Evolutionary conservation across 1,140 invertebrate species (phyloP), one percentile per base, ranked within the genome.

Genomic region (Contarinia nasturtii): DNA sequence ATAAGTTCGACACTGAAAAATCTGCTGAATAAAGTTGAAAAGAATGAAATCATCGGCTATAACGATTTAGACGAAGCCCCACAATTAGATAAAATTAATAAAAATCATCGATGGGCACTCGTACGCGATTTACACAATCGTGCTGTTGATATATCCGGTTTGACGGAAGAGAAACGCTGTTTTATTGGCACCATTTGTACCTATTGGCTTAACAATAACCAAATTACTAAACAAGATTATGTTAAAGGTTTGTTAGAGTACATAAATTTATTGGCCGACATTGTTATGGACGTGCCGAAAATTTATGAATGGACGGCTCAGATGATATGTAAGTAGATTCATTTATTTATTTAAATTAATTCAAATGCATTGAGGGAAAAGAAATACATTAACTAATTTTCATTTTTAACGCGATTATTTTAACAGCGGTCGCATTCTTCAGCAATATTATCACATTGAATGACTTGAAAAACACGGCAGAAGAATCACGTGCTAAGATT

Each of bases 201-300:
- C 15, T 53, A 60, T 37, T 56, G 70, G 19, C 55, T 69, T 19
- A 51, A 61, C 21, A 50, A 51, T n/a, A 59, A 59, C 38, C 53
- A 54, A 33, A 51, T 70, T 34, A 57, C 61, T 15, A 46, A 58
- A 12, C 58, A 67, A 21, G 58, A 63, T 46, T 68, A 67, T 50
- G 58, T 51, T 47, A 51, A 52, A 33, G 68, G 72, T 41, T 65
- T 75, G 34, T 57, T 59, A 45, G 66, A 76, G 59, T 64, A 78
- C 45, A 59, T 79, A 15, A 60, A 67, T 50, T 54, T 58, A 49
- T 71, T 72, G 8, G 70, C 75, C 43, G 80, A 86, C 55, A 64
- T 83, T 53, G 64, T 73, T 38, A 74, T 84, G 51, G 82, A 85
- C 69, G 75, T 86, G 63, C 82, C 82, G n/a, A 76, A 73, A 53